These are phyloP conservation scores for Strix aluco DNA, from an alignment of 2,113 vertebrate species.

Conservation along the genomic window DNA sequence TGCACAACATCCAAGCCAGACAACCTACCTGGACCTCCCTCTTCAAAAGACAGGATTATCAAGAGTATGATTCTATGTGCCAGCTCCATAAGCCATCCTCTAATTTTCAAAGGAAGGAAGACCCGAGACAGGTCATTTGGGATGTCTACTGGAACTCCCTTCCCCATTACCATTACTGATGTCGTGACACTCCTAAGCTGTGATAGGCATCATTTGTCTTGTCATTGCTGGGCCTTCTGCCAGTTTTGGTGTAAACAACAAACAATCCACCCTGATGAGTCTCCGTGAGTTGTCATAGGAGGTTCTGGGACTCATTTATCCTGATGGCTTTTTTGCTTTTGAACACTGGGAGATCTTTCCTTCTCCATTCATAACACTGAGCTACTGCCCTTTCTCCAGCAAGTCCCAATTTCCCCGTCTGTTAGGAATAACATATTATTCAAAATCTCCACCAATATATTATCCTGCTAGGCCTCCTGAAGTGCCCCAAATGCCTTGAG, in stretches of 20 bases:
- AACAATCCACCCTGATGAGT: not conserved
- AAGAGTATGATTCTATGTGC: not conserved
- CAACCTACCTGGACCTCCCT: not conserved
- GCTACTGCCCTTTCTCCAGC: not conserved
- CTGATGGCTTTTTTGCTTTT: not conserved
- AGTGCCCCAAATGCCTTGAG: not conserved
- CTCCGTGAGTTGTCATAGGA: not conserved
- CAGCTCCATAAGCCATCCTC: not conserved
- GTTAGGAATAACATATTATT: not conserved
- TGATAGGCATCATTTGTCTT: not conserved
- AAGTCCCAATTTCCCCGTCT: not conserved
- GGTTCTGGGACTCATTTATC: not conserved
- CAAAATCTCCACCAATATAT: not conserved
- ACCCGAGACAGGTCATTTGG: not conserved
- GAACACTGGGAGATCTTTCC: not conserved
- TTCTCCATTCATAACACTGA: not conserved
- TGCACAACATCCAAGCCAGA: not conserved
- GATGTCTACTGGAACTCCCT: not conserved
- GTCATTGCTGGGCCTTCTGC: not conserved
- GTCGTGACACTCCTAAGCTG: not conserved
- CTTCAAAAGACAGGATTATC: not conserved
- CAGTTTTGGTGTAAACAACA: not conserved
- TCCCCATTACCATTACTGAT: not conserved
- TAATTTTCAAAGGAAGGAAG: not conserved
- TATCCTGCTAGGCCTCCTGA: not conserved